Conservation (phyloP, 2,113 vertebrate genomes). For the Proteles cristata region DNA sequence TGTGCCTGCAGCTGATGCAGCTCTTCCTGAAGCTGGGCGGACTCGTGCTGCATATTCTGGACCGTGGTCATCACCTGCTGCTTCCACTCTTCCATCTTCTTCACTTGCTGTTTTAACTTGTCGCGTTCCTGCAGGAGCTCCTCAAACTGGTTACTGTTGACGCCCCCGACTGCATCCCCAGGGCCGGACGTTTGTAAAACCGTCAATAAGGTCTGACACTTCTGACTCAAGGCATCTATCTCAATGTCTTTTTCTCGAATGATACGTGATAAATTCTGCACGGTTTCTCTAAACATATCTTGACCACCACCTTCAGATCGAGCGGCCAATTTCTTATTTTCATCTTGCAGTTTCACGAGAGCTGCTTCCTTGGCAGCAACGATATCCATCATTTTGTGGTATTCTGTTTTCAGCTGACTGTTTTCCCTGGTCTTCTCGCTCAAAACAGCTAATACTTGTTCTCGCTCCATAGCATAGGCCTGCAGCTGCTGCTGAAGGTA, state of each 20-base stretch:
- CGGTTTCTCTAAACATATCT: slow-evolving; percentile 97
- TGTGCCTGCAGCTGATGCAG: slow-evolving; percentile 93
- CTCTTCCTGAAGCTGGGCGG: slow-evolving; percentile 96
- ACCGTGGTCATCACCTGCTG: slow-evolving; percentile 98
- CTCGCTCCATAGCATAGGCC: slow-evolving; percentile 92
- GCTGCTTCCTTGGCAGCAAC: slow-evolving; percentile 95
- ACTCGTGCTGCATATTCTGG: slow-evolving; percentile 99
- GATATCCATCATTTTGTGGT: slow-evolving; percentile 95
- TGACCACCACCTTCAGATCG: slow-evolving; percentile 93
- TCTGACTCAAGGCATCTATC: slow-evolving; percentile 97
- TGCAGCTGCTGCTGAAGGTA: slow-evolving; percentile 96
- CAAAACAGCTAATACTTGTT: slow-evolving; percentile 94
- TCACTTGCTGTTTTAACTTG: slow-evolving; percentile 96
- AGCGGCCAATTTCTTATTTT: slow-evolving; percentile 91
- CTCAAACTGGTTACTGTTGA: slow-evolving; percentile 98
- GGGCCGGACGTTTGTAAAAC: slow-evolving; percentile 92
- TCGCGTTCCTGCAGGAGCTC: slow-evolving; percentile 96
- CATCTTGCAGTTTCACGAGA: slow-evolving; percentile 93
- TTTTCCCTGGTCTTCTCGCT: slow-evolving; percentile 97
- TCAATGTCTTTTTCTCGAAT: slow-evolving; percentile 99
- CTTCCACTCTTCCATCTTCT: slow-evolving; percentile 99
- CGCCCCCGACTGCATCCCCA: slow-evolving; percentile 85
- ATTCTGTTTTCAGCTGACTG: slow-evolving; percentile 94
- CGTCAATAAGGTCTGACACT: slow-evolving; percentile 95
- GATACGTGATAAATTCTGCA: slow-evolving; percentile 98